Evolutionary conservation across 2,888 invertebrate species (phyloP), one percentile per base, ranked within the genome.

Genomic region (Drosophila bunnanda): DNA sequence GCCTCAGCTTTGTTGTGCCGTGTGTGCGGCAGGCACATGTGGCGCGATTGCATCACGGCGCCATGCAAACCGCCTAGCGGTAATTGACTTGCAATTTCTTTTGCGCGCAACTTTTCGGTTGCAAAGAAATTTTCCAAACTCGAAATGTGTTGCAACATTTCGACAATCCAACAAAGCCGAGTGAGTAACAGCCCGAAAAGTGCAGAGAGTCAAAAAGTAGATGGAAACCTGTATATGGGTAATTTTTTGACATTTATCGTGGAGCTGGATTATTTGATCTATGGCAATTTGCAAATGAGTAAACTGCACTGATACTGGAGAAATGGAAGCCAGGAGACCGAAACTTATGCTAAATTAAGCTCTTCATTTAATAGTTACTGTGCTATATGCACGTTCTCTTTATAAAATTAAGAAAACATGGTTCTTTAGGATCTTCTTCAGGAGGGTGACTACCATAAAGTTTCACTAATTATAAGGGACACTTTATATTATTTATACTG

Each of bases 51-150:
- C 83, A 85, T 84, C 84, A 84, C 76, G 79, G 89, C 87, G 88
- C 83, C 83, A 88, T 84, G 78, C 78, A 77, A 78, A 80, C 83
- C 87, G 88, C 77, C 83, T 88, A 83, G 64, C 74, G 64, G 77
- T 89, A 88, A 89, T 89, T 86, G 85, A 82, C 82, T 88, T 82
- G 85, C 89, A 89, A 86, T 86, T 89, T 89, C 85, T 89, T 82
- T 87, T 84, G 79, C 79, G 75, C 44, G 74, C 89, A 75, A 76
- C 76, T 72, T 88, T 86, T 88, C 69, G 76, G 88, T 76, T 88
- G 74, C 83, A 86, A 86, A 86, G 83, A 83, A 88, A 83, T 86
- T 86, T 77, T 70, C 69, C 77, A 80, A 75, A 75, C 64, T 38
- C 67, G 66, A 72, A 72, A 48, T 54, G 43, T 50, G 43, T 72